Percentiles rank a stretch among this genome's conserved stretches.
Conservation (phyloP, 2,888 invertebrate species). For the Syrphus vitripennis region DNA sequence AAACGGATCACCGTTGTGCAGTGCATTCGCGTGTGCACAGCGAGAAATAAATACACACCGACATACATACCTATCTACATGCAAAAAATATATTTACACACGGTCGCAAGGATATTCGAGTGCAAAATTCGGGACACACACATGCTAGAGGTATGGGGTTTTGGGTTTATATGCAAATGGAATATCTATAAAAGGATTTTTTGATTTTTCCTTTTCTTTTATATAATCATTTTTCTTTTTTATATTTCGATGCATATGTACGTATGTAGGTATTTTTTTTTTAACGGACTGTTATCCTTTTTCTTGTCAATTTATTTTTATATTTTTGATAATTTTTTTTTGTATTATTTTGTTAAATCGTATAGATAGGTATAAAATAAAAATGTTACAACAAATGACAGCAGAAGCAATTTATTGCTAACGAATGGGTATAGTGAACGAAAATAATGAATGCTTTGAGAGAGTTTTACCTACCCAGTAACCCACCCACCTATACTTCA, state of each 20-base stretch:
- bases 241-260: not conserved
- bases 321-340: constrained; percentile 20
- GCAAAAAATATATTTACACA: not conserved
- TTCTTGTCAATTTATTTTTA: constrained; percentile 60
- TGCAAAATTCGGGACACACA: constrained; percentile 54
- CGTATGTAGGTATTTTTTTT: not conserved
- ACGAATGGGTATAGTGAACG: constrained; percentile 32
- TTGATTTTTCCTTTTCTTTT: constrained; percentile 41
- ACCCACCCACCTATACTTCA: not conserved
- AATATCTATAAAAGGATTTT: constrained; percentile 63
- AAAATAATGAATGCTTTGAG: constrained; percentile 45
- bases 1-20: constrained; percentile 69
- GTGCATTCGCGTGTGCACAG: constrained; percentile 67
- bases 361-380: constrained; percentile 38
- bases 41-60: constrained; percentile 47
- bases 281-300: constrained; percentile 62
- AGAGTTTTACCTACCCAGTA: not conserved
- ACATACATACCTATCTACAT: not conserved
- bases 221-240: constrained; percentile 32
- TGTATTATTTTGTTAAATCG: constrained; percentile 24
- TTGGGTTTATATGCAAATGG: constrained; percentile 49
- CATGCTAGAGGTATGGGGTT: constrained; percentile 20
- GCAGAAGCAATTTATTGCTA: constrained; percentile 61
- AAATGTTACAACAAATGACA: constrained; percentile 42
- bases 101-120: constrained; percentile 57